Base-by-base conservation (phyloP, 2,113 vertebrate species). In the Engystomops pustulosus region DNA sequence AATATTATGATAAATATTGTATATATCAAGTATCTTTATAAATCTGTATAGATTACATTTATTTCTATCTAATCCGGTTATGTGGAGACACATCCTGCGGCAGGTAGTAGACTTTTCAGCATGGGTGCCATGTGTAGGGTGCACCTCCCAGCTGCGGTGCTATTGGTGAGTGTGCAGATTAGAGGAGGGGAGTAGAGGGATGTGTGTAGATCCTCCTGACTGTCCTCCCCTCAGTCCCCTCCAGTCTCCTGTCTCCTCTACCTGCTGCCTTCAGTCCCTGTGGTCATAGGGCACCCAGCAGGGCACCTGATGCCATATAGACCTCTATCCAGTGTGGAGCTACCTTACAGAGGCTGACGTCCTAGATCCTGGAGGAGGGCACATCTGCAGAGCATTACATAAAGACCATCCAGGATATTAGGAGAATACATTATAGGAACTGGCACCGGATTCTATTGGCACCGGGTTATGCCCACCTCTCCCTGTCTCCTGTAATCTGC, bases 401-500 rank as follows among this genome's bases (percentile, higher is more conserved):
- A 67, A 15, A 18, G 47, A 3, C 12, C 27, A 53, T 20, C 30
- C 30, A 34, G 70, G 70, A 47, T 45, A 12, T 25, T 45, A 18
- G 70, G 17, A 49, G 25, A 45, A 18, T 11, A 78, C 75, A 15
- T 27, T 69, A 2, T 72, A 72, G 41, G 70, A 72, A 25, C 41
- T 15, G 36, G 41, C n/a, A 2, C 41, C 15, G 70, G 25, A 30
- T 27, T 36, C 30, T 67, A 17, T 27, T 67, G 51, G 53, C 47
- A 20, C 30, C 51, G 53, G 34, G 44, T 70, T 9, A 83, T 83
- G 80, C 69, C 36, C 25, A 8, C 30, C 17, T 15, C 30, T 14
- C 6, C 6, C n/a, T 70, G 32, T n/a, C 23, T 3, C 12, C 44
- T 51, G 27, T 84, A 47, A 84, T 20, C 60, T 68, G 91, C 23